phyloP scores from a whole-genome alignment of 2,113 vertebrate genomes.

The Balaenoptera acutorostrata region DNA sequence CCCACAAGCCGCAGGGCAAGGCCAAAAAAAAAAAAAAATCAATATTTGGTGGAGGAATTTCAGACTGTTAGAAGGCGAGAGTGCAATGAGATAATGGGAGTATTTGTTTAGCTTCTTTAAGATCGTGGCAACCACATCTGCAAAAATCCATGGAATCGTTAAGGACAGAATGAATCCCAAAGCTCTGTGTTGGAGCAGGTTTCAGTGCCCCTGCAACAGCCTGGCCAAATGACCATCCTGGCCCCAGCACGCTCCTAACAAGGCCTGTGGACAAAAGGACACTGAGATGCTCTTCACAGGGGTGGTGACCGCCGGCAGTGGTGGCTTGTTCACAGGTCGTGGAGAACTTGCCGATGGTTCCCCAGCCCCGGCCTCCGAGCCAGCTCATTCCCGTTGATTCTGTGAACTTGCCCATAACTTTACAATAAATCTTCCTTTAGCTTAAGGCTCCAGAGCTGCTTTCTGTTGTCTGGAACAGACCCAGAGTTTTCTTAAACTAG shows the following conservation, averaged over 20 bases:
- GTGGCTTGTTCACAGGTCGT: background rate
- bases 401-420: background rate
- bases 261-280: background rate
- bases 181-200: background rate
- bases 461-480: background rate
- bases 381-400: background rate
- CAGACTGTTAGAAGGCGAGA: no score
- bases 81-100: background rate
- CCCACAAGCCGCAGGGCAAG: no score
- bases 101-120: background rate
- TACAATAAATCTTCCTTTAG: background rate
- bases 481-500: background rate
- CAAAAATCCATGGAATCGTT: background rate
- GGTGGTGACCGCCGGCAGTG: background rate
- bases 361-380: background rate
- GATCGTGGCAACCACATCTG: background rate
- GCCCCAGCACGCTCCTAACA: background rate
- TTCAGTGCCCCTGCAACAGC: background rate
- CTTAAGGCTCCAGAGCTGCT: background rate
- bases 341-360: background rate
- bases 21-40: background rate
- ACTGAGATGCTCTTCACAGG: background rate
- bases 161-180: no score
- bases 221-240: background rate
- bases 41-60: background rate